Evolutionary conservation across 2,797 vertebrate genomes (phyloP), one percentile per base, ranked within the genome.

Genomic region (Myotis vivesi): DNA sequence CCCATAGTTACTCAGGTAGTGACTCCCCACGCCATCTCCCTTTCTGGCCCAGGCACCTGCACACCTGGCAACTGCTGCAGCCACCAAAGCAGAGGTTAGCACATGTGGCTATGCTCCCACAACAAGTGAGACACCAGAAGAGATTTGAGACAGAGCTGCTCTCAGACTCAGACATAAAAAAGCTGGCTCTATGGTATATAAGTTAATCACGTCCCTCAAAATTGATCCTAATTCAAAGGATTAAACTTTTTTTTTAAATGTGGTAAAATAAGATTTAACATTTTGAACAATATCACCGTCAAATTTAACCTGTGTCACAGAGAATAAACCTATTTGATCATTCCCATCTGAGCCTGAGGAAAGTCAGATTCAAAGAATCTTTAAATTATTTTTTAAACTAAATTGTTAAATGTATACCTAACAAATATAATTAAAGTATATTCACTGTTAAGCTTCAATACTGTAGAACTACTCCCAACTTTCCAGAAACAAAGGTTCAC

Each of bases 341-440:
- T 41, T 91, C 22, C 68, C 62, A 87, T 51, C 9, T 17, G 73
- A 96, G 33, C 86, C 51, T 25, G 62, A 92, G 69, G 44, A 87
- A 57, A 88, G 38, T 66, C 86, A 95, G 30, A 75, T 51, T 55
- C 22, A 22, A 57, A 49, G 30, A 85, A 72, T 46, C 71, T 64
- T 96, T 44, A 88, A 75, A 57, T 90, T 76, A 92, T 15, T 79
- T 83, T 86, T 86, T 85, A 76, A 92, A 59, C 93, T 90, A 94
- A 92, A 76, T 91, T 75, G 87, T 83, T 79, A 82, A 93, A 71
- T 36, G 59, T 17, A 69, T 38, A 77, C 68, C 4, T 62, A 57
- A 79, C 87, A 96, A 95, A 97, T 83, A 95, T 59, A 66, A 59
- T 41, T 85, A 94, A 92, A 95, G 73, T 69, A 83, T 64, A 62